Percentiles rank a stretch among this genome's conserved stretches.
phyloP scores from a whole-genome alignment of 2,113 vertebrate genomes.

The Hippopotamus amphibius region DNA sequence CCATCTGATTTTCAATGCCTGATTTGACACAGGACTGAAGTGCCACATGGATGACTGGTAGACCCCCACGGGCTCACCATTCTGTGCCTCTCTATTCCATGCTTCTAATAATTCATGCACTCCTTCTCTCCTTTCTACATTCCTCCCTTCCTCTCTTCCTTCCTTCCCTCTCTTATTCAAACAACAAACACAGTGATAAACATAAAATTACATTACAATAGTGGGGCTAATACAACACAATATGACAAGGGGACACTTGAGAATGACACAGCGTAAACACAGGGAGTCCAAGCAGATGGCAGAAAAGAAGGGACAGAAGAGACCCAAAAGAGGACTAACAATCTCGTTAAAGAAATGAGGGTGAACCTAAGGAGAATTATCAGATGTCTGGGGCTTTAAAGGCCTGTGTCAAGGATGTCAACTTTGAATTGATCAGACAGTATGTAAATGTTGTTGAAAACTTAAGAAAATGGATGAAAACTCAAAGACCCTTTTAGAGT shows the following conservation, averaged over 20 bases:
- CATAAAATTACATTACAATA: neutral
- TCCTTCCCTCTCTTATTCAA: neutral
- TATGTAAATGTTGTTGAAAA: neutral
- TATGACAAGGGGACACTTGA: neutral
- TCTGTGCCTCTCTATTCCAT: neutral
- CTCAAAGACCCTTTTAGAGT: neutral
- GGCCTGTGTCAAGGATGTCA: too few species aligned
- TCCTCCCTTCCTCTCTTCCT: neutral
- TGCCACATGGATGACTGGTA: too few species aligned
- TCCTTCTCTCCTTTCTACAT: neutral
- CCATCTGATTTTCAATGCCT: neutral
- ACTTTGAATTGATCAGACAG: neutral
- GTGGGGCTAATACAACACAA: neutral
- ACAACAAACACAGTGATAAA: neutral
- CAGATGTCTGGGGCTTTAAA: neutral
- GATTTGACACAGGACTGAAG: neutral
- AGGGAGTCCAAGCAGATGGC: neutral
- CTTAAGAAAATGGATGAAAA: neutral
- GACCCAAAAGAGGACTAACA: neutral
- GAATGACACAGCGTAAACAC: neutral
- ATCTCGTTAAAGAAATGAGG: neutral
- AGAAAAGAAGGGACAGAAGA: neutral
- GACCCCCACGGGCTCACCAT: rapidly evolving
- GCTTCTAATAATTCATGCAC: neutral
- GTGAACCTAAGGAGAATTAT: too few species aligned